phyloP scores from a whole-genome alignment of 2,888 invertebrate genomes.

The Parnassius orleans region DNA sequence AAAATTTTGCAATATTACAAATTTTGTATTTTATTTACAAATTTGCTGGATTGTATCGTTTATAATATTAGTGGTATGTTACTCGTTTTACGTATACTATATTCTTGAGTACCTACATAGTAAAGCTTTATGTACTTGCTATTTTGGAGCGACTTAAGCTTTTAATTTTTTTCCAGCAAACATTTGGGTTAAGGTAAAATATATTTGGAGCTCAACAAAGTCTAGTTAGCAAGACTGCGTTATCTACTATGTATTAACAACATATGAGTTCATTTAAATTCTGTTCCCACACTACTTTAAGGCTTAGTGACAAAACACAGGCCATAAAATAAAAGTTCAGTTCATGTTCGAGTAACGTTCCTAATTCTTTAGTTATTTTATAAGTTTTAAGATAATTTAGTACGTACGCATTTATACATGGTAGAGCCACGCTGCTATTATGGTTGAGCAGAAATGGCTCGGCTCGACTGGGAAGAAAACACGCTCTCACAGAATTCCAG shows the following conservation, averaged over 20 bases:
- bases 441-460: too few species aligned
- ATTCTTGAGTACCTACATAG: too few species aligned
- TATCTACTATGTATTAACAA: constrained; percentile 1
- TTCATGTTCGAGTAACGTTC: constrained; percentile 3
- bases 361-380: constrained; percentile 8
- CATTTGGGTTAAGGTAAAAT: constrained; percentile 21
- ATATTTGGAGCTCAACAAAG: constrained; percentile 18
- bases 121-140: neutral
- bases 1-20: too few species aligned
- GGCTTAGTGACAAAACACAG: constrained; percentile 15
- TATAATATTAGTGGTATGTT: too few species aligned
- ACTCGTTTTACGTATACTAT: too few species aligned
- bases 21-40: too few species aligned
- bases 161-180: constrained; percentile 1
- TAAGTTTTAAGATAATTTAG: neutral
- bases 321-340: constrained; percentile 23
- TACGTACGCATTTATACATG: too few species aligned
- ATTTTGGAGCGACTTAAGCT: neutral
- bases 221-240: constrained; percentile 17
- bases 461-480: too few species aligned
- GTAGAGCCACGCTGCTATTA: too few species aligned
- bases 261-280: constrained; percentile 27
- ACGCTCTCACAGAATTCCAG: too few species aligned
- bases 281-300: constrained; percentile 25
- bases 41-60: too few species aligned